Conservation (phyloP, 2,888 invertebrate species). For the Hyppa rectilinea region DNA sequence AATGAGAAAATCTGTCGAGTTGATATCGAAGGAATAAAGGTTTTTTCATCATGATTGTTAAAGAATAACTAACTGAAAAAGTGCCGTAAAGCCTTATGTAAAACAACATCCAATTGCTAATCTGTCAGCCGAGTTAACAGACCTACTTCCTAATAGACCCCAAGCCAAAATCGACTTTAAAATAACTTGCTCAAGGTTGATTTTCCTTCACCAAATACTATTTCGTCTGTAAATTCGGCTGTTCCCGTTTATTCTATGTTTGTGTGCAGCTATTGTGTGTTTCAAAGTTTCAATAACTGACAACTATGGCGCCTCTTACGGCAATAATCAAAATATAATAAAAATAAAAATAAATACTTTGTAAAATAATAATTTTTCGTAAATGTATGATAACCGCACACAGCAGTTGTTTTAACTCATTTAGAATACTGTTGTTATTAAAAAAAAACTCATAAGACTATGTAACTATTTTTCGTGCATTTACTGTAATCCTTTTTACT, state of each 20-base stretch:
- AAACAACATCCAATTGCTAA: conserved; percentile 62
- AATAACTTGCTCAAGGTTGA: conserved; percentile 51
- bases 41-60: conserved; percentile 19
- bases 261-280: conserved; percentile 78
- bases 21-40: neutral
- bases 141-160: conserved; percentile 30
- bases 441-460: conserved; percentile 83
- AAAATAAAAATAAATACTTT: conserved; percentile 15
- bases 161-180: conserved; percentile 61
- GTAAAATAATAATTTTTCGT: conserved; percentile 41
- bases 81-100: conserved; percentile 37
- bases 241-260: conserved; percentile 74
- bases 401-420: conserved; percentile 80
- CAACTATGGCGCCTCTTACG: conserved; percentile 17
- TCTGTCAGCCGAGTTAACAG: conserved; percentile 63
- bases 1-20: conserved; percentile 1
- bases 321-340: conserved; percentile 34
- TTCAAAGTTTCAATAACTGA: conserved; percentile 35
- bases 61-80: conserved; percentile 19
- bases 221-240: conserved; percentile 64
- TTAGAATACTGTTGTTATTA: conserved; percentile 81
- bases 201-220: conserved; percentile 40
- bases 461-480: conserved; percentile 90
- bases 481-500: conserved; percentile 90
- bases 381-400: conserved; percentile 74